Base-by-base conservation (phyloP, 1,140 invertebrate species). In the Rhynchophorus ferrugineus region DNA sequence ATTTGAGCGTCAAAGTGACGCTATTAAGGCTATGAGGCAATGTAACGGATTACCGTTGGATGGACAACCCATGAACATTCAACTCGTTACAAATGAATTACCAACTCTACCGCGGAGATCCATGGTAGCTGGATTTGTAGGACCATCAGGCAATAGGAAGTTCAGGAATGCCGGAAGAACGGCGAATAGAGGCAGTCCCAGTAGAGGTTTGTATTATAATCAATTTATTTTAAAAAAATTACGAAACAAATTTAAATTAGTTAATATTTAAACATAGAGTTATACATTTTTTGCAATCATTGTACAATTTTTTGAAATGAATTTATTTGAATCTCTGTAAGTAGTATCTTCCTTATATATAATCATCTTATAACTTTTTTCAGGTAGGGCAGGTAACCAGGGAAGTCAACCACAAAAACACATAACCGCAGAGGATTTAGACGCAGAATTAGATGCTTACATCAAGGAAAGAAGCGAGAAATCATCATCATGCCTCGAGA, bases 1-100 rank as follows among this genome's bases (percentile, higher is more conserved):
- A 44, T 99, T 94, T 75, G 90, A 95, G 67, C 78, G 91, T 65
- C 78, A 84, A 67, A 77, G 82, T 57, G 94, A 96, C 78, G 95
- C 95, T 1, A 80, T 95, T 18, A 91, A 93, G 71, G 95, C 95
- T 8, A 88, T 97, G 82, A 95, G 95, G 71, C 92, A 97, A 69
- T 99, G 98, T 70, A 95, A 98, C 75, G 91, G 91, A 55, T 92
- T 98, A 33, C 94, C 93, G n/a, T 73, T 98, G 39, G 95, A 98
- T 80, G 95, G 91, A 42, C 79, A 92, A 41, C 85, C 93, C 38
- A 97, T 97, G 93, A 91, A 89, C 56, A 97, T 97, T 60, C 87
- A 91, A 71, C 74, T 94, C 49, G 87, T 89, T 8, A 90, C 86
- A 37, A 88, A 84, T 17, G 84, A 88, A 70, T 75, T 82, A 38